phyloP scores from a whole-genome alignment of 2,113 vertebrate species.

The Syrmaticus mikado region DNA sequence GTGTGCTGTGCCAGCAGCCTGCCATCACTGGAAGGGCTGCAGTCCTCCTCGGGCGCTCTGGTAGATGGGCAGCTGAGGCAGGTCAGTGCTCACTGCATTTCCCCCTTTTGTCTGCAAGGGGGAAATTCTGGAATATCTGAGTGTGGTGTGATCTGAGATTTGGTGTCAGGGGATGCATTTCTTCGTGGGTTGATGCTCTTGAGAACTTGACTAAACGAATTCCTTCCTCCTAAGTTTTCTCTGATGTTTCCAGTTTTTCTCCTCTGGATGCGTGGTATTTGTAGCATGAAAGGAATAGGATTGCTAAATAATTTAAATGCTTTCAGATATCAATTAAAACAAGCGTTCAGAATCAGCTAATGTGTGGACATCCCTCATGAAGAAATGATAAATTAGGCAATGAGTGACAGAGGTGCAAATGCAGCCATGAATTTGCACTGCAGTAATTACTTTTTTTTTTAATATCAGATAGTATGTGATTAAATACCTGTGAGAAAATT shows the following conservation, averaged over 20 bases:
- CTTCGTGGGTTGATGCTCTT: neutral
- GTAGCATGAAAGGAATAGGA: neutral
- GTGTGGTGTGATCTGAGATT: neutral
- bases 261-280: neutral
- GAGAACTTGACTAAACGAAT: neutral
- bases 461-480: slow-evolving; percentile 91
- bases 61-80: neutral
- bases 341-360: slow-evolving; percentile 9
- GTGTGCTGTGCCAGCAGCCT: neutral
- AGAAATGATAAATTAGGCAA: slow-evolving; percentile 50
- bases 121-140: neutral
- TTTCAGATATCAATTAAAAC: slow-evolving; percentile 22
- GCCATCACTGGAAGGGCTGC: neutral
- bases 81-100: neutral
- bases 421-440: slow-evolving; percentile 77
- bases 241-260: neutral
- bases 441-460: slow-evolving; percentile 87
- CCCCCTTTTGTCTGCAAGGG: neutral
- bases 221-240: neutral
- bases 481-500: slow-evolving; percentile 94
- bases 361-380: slow-evolving; percentile 9
- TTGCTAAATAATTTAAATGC: slow-evolving; percentile 10
- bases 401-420: slow-evolving; percentile 73
- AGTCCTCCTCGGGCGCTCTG: neutral
- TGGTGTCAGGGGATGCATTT: fast-evolving